These are phyloP conservation scores for Papio anubis DNA, from an alignment of 2,113 vertebrate genomes.

Conservation along the genomic window DNA sequence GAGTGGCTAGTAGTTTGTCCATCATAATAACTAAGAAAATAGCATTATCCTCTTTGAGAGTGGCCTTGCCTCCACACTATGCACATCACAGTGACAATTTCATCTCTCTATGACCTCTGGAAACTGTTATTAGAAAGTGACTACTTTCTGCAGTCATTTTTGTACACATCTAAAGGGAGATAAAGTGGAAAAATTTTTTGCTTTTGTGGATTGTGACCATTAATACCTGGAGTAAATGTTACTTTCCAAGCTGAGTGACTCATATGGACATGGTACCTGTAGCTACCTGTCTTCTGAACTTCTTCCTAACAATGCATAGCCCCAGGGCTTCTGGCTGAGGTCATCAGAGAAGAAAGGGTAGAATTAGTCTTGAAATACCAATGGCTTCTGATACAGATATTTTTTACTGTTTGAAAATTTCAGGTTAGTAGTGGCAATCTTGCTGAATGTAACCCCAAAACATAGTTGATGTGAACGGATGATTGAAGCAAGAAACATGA, in stretches of 20 bases:
- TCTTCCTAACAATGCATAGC: not conserved
- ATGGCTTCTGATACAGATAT: not conserved
- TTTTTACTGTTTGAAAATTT: slow-evolving; percentile 41
- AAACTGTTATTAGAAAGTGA: slow-evolving; percentile 61
- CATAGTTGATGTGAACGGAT: slow-evolving; percentile 7
- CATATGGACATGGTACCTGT: not conserved
- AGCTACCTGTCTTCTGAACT: slow-evolving; percentile 33
- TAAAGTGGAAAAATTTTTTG: slow-evolving; percentile 49
- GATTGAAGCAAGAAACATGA: slow-evolving; percentile 13
- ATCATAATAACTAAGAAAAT: not conserved
- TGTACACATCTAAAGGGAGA: slow-evolving; percentile 41
- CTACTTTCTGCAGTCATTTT: slow-evolving; percentile 44
- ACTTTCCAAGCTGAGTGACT: slow-evolving; percentile 23
- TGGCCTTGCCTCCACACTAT: not conserved
- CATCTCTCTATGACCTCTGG: slow-evolving; percentile 10
- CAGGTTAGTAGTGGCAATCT: not conserved
- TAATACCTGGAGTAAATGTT: slow-evolving; percentile 65
- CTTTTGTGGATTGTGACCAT: slow-evolving; percentile 57
- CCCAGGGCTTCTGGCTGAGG: not conserved
- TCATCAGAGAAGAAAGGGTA: slow-evolving; percentile 17
- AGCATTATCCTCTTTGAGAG: not conserved
- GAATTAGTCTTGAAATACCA: slow-evolving; percentile 52
- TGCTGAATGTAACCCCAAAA: not conserved
- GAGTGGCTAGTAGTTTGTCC: not conserved
- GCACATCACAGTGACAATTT: slow-evolving; percentile 29